Base-by-base conservation (phyloP, 2,113 vertebrate genomes). In the Quiscalus mexicanus region DNA sequence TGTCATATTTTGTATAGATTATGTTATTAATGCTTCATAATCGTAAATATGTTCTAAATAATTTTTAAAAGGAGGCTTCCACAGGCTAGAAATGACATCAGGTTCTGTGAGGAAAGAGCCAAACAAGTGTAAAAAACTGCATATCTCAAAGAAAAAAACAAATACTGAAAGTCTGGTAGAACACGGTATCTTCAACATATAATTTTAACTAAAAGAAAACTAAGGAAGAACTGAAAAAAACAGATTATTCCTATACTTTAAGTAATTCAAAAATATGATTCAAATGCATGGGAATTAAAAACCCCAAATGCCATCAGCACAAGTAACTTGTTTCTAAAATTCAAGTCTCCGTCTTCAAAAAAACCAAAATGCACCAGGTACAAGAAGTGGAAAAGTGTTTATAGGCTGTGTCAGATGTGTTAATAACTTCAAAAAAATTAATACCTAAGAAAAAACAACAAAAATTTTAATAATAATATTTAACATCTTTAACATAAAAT, bases 291-390 rank as follows among this genome's bases (percentile, higher is more conserved):
- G 47, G 23, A 84, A 50, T 67, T 53, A 58, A 75, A 64, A 50
- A 16, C 1, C 0, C 1, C 0, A 0, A 44, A 50, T 11, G 16
- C 4, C 35, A 73, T 13, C 16, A 52, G 15, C 12, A 17, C 24
- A 65, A 56, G 28, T 37, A 44, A 76, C 24, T 52, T 80, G 44
- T n/a, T 83, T 76, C 59, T 35, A 84, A 52, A 92, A 53, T 45
- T 53, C 0, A 12, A 79, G 13, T 28, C 7, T 67, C 21, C 73
- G 15, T 44, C 42, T 89, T 75, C 33, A 56, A 81, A 86, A 60
- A 37, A 75, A 80, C 6, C 8, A 41, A 41, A 45, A 69, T 74
- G n/a, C 37, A 74, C 20, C 4, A 3, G 10, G 11, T 59, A 7
- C 23, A 75, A 63, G 33, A 71, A 25, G 15, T 49, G 41, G 45